These are phyloP conservation scores for Oophaga sylvatica DNA, from an alignment of 2,797 vertebrate species.

Conservation along the genomic window DNA sequence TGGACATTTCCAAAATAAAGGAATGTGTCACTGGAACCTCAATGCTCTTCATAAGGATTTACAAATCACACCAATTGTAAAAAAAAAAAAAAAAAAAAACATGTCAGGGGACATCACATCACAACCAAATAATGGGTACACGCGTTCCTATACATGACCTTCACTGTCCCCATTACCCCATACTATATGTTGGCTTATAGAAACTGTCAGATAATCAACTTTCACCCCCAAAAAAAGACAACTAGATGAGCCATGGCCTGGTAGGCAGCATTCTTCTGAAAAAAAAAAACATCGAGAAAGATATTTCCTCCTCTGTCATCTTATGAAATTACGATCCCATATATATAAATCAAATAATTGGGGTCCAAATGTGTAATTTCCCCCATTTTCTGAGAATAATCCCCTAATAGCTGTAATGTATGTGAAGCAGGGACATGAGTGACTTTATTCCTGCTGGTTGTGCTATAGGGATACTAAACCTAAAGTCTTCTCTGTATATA, in stretches of 20 bases:
- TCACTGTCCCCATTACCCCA: not conserved
- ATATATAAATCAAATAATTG: slow-evolving; percentile 18
- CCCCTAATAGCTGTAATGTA: not conserved
- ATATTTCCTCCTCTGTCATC: not conserved
- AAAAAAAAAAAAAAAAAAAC: not conserved
- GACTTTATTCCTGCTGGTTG: not conserved
- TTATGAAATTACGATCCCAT: slow-evolving; percentile 1
- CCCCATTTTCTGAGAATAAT: not conserved
- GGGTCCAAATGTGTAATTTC: not conserved
- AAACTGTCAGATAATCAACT: too few species aligned
- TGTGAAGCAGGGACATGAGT: not conserved
- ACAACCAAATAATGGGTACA: not conserved
- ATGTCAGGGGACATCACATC: not conserved
- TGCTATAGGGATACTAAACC: not conserved
- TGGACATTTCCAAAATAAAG: not conserved
- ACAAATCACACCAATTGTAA: not conserved
- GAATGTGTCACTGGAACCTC: not conserved
- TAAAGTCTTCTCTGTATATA: not conserved
- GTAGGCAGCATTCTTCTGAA: not conserved
- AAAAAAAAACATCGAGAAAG: not conserved
- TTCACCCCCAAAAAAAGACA: not conserved
- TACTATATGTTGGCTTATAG: too few species aligned
- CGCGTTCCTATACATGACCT: not conserved
- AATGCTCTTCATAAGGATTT: not conserved
- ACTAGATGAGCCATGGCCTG: slow-evolving; percentile 26